phyloP scores from a whole-genome alignment of 2,113 vertebrate species.

The Sus scrofa region T2T-Sscrofa CM000825.6:140570001-140570500 shows the following conservation, averaged over 20 bases:
- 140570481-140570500: not conserved
- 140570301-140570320: not conserved
- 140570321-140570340: not conserved
- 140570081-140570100: no score
- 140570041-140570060: not conserved
- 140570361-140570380: not conserved
- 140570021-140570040: not conserved
- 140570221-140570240: not conserved
- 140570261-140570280: not conserved
- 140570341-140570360: not conserved
- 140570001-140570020: not conserved
- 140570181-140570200: not conserved
- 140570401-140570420: no score
- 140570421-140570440: no score
- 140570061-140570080: no score
- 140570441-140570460: no score
- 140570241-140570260: not conserved
- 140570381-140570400: not conserved
- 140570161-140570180: not conserved
- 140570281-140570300: not conserved
- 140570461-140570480: not conserved
- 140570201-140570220: not conserved
- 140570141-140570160: not conserved
- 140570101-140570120: no score
- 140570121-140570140: not conserved